A percentile compares a stretch with the other conserved stretches of the same genome.
Evolutionary conservation across 2,888 invertebrate genomes (phyloP).

Genomic region (Odontothrips loti): DNA sequence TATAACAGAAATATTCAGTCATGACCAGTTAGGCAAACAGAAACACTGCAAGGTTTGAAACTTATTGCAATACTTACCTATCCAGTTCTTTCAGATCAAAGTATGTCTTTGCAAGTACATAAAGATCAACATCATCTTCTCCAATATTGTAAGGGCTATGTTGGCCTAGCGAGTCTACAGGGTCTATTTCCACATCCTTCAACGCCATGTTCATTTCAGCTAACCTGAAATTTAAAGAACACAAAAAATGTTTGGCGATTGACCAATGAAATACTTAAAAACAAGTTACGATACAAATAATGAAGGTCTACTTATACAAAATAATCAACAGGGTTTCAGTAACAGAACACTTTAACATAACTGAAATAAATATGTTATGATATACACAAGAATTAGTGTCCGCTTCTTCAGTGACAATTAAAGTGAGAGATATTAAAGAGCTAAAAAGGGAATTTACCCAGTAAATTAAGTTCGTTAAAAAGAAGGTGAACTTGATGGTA

Average conservation of each 20-base stretch:
- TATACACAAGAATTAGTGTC: too few species aligned
- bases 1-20: conserved; percentile 40
- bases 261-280: background rate
- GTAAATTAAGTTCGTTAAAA: background rate
- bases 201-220: conserved; percentile 78
- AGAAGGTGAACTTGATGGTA: background rate
- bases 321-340: background rate
- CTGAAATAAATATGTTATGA: too few species aligned
- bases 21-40: conserved; percentile 38
- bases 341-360: too few species aligned
- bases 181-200: conserved; percentile 57
- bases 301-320: background rate
- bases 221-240: conserved; percentile 51
- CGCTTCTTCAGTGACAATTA: too few species aligned
- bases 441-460: background rate
- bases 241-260: conserved; percentile 9
- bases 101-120: conserved; percentile 72
- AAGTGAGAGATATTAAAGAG: too few species aligned
- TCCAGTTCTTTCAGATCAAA: conserved; percentile 90
- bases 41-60: conserved; percentile 21
- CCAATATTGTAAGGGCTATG: conserved; percentile 53
- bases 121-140: conserved; percentile 64
- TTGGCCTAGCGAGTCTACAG: conserved; percentile 34
- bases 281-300: background rate
- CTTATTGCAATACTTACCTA: conserved; percentile 43